Conservation (phyloP, 2,888 invertebrate genomes). For the Bimastos eiseni region DNA sequence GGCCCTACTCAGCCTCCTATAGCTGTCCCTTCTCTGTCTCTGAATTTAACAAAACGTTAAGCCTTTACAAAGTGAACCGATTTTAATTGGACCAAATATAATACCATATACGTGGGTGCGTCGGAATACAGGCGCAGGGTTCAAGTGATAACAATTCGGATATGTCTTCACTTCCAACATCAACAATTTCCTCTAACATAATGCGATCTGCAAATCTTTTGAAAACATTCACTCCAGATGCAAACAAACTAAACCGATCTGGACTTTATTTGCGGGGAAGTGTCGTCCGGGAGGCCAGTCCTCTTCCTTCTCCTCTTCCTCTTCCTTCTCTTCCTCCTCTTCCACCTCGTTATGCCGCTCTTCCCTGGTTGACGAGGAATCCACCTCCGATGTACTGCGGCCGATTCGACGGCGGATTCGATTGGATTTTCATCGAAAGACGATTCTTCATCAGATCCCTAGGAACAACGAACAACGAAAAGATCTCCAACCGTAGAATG, state of each 20-base stretch:
- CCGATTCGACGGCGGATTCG: constrained; percentile 46
- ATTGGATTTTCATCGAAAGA: neutral
- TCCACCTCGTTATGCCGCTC: neutral
- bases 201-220: neutral
- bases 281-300: neutral
- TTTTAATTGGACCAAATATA: neutral
- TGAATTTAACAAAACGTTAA: neutral
- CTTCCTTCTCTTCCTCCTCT: constrained; percentile 23
- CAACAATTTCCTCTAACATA: neutral
- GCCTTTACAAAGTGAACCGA: neutral
- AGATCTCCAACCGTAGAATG: no score
- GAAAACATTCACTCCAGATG: neutral
- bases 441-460: neutral
- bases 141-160: neutral
- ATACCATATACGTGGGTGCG: neutral
- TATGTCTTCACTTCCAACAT: no score
- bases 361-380: constrained; percentile 58
- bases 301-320: constrained; percentile 23
- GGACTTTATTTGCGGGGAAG: neutral
- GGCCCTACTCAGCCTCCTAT: no score
- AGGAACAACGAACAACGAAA: neutral
- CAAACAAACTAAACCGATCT: neutral
- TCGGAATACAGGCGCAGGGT: neutral
- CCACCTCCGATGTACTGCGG: constrained; percentile 62
- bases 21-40: no score